These are phyloP conservation scores for Syrmaticus mikado DNA, from an alignment of 2,113 vertebrate genomes.

Conservation along the genomic window DNA sequence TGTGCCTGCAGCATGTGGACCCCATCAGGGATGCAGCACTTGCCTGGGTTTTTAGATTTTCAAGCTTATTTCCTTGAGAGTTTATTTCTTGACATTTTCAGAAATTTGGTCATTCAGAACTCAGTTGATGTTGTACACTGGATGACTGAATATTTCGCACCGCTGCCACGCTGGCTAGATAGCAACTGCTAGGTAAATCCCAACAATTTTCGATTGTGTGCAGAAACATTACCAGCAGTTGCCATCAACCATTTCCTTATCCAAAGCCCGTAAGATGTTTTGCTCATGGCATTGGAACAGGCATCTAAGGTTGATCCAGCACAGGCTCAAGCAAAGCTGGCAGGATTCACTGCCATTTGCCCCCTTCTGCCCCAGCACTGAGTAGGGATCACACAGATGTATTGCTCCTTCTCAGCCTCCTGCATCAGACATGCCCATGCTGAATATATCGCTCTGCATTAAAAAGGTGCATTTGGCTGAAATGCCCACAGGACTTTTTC, in stretches of 20 bases:
- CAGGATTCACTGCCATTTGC: neutral
- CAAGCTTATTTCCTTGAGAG: neutral
- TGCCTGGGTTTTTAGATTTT: neutral
- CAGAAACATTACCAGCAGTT: neutral
- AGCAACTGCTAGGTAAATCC: neutral
- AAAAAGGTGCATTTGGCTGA: slow-evolving; percentile 28
- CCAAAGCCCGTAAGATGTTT: neutral
- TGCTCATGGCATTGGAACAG: neutral
- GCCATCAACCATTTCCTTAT: neutral
- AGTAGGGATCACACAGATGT: neutral
- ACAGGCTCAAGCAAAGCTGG: neutral
- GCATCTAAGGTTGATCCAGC: neutral
- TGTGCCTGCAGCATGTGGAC: fast-evolving
- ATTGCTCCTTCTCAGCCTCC: neutral
- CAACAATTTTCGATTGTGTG: neutral
- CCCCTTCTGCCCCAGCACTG: neutral
- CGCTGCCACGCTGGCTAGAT: fast-evolving
- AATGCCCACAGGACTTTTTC: slow-evolving; percentile 36
- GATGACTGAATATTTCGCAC: neutral
- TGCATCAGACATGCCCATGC: neutral
- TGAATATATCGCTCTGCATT: slow-evolving; percentile 6
- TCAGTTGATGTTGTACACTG: neutral
- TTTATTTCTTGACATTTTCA: neutral
- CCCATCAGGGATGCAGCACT: neutral
- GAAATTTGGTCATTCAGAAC: neutral